These are phyloP conservation scores for Hedya salicella DNA, from an alignment of 2,888 invertebrate genomes.

Conservation along the genomic window DNA sequence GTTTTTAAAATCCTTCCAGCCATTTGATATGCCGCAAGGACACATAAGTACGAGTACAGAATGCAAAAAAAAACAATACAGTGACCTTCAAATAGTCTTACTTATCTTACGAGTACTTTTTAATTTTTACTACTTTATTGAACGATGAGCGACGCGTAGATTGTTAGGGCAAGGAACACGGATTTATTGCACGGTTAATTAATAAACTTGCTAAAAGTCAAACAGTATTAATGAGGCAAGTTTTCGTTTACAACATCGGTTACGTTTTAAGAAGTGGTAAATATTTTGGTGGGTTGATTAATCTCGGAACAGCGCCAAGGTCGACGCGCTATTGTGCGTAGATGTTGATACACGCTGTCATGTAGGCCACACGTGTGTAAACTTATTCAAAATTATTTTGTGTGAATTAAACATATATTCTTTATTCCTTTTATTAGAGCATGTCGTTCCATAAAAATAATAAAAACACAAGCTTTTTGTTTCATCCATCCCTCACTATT, in stretches of 20 bases:
- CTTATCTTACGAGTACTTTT: too few relatives aligned
- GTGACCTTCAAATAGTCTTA: too few relatives aligned
- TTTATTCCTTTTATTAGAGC: too few relatives aligned
- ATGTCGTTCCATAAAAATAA: too few relatives aligned
- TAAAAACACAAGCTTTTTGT: too few relatives aligned
- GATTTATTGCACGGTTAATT: background rate
- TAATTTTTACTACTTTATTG: too few relatives aligned
- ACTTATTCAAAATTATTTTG: slow-evolving; percentile 28
- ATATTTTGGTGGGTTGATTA: slow-evolving; percentile 36
- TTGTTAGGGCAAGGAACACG: background rate
- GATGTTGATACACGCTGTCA: slow-evolving; percentile 45
- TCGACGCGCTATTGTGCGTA: slow-evolving; percentile 42
- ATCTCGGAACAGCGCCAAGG: slow-evolving; percentile 53
- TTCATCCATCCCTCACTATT: too few relatives aligned
- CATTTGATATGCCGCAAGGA: too few relatives aligned
- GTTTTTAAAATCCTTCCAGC: too few relatives aligned
- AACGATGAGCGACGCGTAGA: background rate
- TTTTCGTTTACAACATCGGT: slow-evolving; percentile 16
- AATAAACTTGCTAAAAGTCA: slow-evolving; percentile 9
- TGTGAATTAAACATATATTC: background rate
- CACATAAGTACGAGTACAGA: too few relatives aligned
- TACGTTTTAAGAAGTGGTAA: slow-evolving; percentile 30
- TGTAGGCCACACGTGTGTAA: slow-evolving; percentile 51
- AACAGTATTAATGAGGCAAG: slow-evolving; percentile 6
- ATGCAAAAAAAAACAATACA: too few relatives aligned